phyloP scores from a whole-genome alignment of 2,113 vertebrate species.

The Tricholaema leucomelas region DNA sequence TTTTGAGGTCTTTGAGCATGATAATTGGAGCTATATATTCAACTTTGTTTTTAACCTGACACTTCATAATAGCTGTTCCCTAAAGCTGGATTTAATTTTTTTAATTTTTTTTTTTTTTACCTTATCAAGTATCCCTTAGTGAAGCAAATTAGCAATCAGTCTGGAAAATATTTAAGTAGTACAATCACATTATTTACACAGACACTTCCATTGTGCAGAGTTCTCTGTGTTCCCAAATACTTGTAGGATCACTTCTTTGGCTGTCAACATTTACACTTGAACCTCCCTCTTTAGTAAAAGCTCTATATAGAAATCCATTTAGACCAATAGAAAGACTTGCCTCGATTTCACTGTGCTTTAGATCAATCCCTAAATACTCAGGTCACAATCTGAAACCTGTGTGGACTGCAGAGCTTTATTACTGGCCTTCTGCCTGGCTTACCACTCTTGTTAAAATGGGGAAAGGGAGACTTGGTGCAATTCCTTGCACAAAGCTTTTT shows the following conservation, averaged over 20 bases:
- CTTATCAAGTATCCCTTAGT: slow-evolving; percentile 31
- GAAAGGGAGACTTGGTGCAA: neutral
- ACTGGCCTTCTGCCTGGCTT: slow-evolving; percentile 12
- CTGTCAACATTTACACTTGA: neutral
- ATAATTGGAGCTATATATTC: slow-evolving; percentile 58
- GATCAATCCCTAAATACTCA: slow-evolving; percentile 14
- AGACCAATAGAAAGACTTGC: slow-evolving; percentile 7
- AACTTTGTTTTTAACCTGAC: slow-evolving; percentile 46
- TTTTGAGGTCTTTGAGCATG: slow-evolving; percentile 54
- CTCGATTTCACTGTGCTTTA: slow-evolving; percentile 16
- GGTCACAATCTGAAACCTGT: slow-evolving; percentile 5
- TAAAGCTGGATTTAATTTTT: neutral
- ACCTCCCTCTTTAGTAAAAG: neutral
- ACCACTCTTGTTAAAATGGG: neutral
- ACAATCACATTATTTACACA: slow-evolving; percentile 46
- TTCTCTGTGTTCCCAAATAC: slow-evolving; percentile 18
- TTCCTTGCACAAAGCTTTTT: neutral
- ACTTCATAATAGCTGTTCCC: slow-evolving; percentile 35
- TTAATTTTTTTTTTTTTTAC: neutral
- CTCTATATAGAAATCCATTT: slow-evolving; percentile 19
- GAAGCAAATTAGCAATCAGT: slow-evolving; percentile 16
- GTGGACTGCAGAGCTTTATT: neutral
- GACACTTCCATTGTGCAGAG: slow-evolving; percentile 4
- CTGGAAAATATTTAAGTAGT: slow-evolving; percentile 45
- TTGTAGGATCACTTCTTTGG: slow-evolving; percentile 2